Evolutionary conservation across 1,140 invertebrate genomes (phyloP).

Genomic region (Apis cerana): DNA sequence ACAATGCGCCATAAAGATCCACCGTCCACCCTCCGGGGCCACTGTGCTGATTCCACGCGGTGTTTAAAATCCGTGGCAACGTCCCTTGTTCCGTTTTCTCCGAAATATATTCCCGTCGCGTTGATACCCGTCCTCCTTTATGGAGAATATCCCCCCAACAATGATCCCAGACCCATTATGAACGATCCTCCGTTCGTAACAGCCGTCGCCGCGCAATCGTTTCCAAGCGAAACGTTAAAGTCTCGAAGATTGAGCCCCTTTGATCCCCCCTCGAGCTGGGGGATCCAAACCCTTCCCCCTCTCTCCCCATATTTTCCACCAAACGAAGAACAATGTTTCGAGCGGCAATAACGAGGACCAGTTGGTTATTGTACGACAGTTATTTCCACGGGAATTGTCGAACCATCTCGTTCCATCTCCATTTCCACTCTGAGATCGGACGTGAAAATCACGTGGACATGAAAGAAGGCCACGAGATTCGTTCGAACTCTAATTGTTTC

Average conservation of each 20-base stretch:
- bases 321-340: slow-evolving; percentile 41
- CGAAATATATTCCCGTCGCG: slow-evolving; percentile 27
- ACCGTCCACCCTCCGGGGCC: background rate
- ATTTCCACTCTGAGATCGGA: background rate
- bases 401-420: no score
- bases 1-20: slow-evolving; percentile 12
- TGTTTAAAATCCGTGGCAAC: background rate
- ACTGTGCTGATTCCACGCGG: background rate
- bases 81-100: background rate
- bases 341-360: slow-evolving; percentile 15
- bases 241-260: slow-evolving; percentile 38
- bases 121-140: slow-evolving; percentile 31
- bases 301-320: background rate
- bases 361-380: slow-evolving; percentile 33
- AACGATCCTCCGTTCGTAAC: slow-evolving; percentile 10
- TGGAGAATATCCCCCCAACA: slow-evolving; percentile 36
- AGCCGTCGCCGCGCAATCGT: slow-evolving; percentile 9
- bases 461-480: background rate
- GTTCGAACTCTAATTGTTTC: slow-evolving; percentile 33
- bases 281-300: slow-evolving; percentile 1
- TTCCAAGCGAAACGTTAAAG: slow-evolving; percentile 33
- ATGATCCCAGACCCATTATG: slow-evolving; percentile 42
- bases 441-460: background rate
- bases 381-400: slow-evolving; percentile 34
- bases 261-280: slow-evolving; percentile 15